phyloP scores from a whole-genome alignment of 2,888 invertebrate species.

The Amphipoea lucens region DNA sequence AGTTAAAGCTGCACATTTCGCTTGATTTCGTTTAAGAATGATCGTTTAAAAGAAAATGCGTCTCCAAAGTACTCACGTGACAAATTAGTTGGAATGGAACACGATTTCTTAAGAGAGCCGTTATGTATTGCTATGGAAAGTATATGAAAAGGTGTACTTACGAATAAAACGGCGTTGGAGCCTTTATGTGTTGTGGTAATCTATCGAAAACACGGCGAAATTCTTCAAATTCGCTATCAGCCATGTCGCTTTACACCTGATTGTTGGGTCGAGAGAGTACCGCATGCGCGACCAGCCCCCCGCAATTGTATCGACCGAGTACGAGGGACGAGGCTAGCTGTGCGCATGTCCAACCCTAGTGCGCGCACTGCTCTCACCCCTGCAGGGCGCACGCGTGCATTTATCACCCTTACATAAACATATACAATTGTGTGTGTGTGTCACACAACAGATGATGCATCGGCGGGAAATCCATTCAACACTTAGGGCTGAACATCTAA shows the following conservation, averaged over 20 bases:
- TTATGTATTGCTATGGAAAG: slow-evolving; percentile 14
- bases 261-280: slow-evolving; percentile 86
- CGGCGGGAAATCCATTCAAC: slow-evolving; percentile 76
- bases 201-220: slow-evolving; percentile 96
- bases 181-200: slow-evolving; percentile 94
- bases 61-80: slow-evolving; percentile 67
- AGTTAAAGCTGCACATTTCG: neutral
- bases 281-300: slow-evolving; percentile 82
- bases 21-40: neutral
- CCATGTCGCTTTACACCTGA: slow-evolving; percentile 95
- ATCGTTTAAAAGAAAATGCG: slow-evolving; percentile 13
- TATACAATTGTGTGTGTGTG: slow-evolving; percentile 55
- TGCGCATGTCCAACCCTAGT: slow-evolving; percentile 74
- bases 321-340: slow-evolving; percentile 52
- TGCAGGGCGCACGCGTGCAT: slow-evolving; percentile 65
- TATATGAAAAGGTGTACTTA: slow-evolving; percentile 90
- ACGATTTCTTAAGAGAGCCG: slow-evolving; percentile 37
- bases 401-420: slow-evolving; percentile 66
- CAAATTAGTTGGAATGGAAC: slow-evolving; percentile 58
- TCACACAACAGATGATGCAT: slow-evolving; percentile 72
- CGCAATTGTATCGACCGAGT: slow-evolving; percentile 81
- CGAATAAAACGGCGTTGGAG: slow-evolving; percentile 96
- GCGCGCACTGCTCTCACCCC: slow-evolving; percentile 71
- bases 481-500: slow-evolving; percentile 15
- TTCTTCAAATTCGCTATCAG: slow-evolving; percentile 98